Conservation (phyloP, 2,888 invertebrate genomes). For the Aphodius granarius region DNA sequence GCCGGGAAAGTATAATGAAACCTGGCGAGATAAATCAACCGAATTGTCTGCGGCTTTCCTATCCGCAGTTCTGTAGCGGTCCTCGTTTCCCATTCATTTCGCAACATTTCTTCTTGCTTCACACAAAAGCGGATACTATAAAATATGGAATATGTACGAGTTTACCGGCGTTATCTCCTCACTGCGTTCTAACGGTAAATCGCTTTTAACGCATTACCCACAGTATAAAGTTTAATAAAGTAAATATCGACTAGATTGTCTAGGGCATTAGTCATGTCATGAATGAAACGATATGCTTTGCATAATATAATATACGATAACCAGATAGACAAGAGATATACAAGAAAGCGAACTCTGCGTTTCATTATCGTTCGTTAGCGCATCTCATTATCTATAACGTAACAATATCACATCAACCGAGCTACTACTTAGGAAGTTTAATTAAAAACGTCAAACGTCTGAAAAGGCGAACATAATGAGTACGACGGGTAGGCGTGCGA, state of each 20-base stretch:
- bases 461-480: not conserved
- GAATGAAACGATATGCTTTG: too few species aligned
- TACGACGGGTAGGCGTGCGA: not conserved
- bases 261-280: too few species aligned
- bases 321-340: not conserved
- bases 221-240: too few species aligned
- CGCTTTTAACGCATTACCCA: not conserved
- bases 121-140: not conserved
- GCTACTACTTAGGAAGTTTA: conserved; percentile 3
- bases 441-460: not conserved
- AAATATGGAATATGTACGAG: not conserved
- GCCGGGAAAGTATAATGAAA: not conserved
- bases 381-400: not conserved
- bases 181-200: not conserved
- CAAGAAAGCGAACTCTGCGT: not conserved
- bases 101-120: not conserved
- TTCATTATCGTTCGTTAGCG: not conserved
- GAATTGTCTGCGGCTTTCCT: not conserved
- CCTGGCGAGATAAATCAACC: not conserved
- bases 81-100: not conserved
- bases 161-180: not conserved
- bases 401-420: not conserved
- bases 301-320: too few species aligned
- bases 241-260: too few species aligned
- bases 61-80: not conserved